Evolutionary conservation across 2,888 invertebrate genomes (phyloP).

Genomic region (Melanostoma scalare): DNA sequence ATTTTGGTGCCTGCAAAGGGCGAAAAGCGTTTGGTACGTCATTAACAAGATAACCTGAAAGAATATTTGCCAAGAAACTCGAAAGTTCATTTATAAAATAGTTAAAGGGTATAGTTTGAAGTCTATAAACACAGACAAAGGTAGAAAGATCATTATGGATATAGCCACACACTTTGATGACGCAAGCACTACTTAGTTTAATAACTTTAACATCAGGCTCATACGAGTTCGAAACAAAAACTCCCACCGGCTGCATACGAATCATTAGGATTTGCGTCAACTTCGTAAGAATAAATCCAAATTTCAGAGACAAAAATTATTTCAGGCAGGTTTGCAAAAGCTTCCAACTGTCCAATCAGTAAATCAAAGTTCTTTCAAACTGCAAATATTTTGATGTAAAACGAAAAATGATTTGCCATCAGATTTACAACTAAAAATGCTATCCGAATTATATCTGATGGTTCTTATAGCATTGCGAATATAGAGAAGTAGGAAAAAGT

Average conservation of each 20-base stretch:
- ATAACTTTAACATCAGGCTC: too few species aligned
- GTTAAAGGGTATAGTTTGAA: not conserved
- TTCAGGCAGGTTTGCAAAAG: not conserved
- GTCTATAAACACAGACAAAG: not conserved
- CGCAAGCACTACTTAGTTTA: too few species aligned
- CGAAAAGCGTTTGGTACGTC: too few species aligned
- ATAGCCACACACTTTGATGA: too few species aligned
- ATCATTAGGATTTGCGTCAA: not conserved
- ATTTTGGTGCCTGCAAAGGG: too few species aligned
- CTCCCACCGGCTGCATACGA: too few species aligned
- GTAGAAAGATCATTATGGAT: too few species aligned
- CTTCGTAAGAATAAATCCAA: not conserved
- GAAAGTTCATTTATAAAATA: not conserved
- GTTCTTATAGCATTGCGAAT: constrained; percentile 1
- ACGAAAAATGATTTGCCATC: not conserved
- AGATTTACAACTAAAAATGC: not conserved
- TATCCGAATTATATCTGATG: not conserved
- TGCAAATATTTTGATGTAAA: not conserved
- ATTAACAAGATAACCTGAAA: too few species aligned
- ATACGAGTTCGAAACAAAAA: too few species aligned
- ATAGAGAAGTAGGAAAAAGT: too few species aligned
- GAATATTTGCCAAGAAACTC: not conserved
- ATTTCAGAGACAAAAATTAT: constrained; percentile 1
- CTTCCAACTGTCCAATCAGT: not conserved
- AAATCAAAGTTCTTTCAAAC: not conserved